phyloP scores from a whole-genome alignment of 1,140 invertebrate species.

The Venturia canescens region DNA sequence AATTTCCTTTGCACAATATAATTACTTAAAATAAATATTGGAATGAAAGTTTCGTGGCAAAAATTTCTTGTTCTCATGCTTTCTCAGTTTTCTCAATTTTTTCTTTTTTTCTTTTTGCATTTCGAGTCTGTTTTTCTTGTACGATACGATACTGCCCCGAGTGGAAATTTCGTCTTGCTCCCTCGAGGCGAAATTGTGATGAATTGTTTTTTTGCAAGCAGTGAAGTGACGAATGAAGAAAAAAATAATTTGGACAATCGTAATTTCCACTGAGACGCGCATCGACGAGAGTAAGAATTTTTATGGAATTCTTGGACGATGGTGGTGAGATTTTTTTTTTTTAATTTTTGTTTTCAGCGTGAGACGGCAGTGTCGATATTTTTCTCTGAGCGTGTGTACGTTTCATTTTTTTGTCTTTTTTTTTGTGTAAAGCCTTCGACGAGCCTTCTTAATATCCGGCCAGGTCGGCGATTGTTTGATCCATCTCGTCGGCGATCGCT shows the following conservation, averaged over 20 bases:
- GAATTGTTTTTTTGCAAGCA: constrained; percentile 26
- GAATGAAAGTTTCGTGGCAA: background rate
- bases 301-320: constrained; percentile 37
- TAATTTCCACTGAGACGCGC: constrained; percentile 12
- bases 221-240: constrained; percentile 19
- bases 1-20: constrained; percentile 8
- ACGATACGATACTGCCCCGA: background rate
- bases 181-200: constrained; percentile 30
- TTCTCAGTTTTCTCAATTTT: background rate
- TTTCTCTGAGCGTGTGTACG: constrained; percentile 35
- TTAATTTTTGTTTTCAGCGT: constrained; percentile 45
- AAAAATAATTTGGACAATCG: constrained; percentile 21
- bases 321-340: constrained; percentile 13
- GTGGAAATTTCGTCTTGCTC: background rate
- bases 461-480: constrained; percentile 96
- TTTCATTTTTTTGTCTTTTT: background rate
- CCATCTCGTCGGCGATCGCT: constrained; percentile 97
- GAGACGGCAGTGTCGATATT: constrained; percentile 58
- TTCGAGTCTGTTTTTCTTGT: background rate
- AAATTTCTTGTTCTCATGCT: background rate
- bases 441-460: constrained; percentile 85
- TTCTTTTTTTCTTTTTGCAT: constrained; percentile 2
- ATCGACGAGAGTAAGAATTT: constrained; percentile 6
- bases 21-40: background rate
- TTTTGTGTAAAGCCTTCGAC: constrained; percentile 34